Base-by-base conservation (phyloP, 2,113 vertebrate genomes). In the Electrona antarctica region DNA sequence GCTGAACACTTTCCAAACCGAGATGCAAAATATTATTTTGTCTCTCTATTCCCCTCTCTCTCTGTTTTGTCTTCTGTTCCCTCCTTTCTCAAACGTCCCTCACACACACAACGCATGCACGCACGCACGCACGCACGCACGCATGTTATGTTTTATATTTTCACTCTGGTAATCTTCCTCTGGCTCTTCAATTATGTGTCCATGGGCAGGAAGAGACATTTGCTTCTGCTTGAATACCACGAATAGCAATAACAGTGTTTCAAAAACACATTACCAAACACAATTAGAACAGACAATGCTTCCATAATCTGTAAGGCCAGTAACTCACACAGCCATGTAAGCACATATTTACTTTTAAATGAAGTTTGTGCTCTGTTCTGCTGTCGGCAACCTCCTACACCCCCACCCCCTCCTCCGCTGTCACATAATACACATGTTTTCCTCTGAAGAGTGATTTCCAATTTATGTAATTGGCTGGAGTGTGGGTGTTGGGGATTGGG, bases 181-280 rank as follows among this genome's bases (percentile, higher is more conserved):
- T 29, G 85, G 86, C 86, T 87, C 78, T 77, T 90, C 81, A 87
- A 81, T 90, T 91, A 93, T 84, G 85, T 76, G 82, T 81, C 77
- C 76, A 68, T 77, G 79, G 86, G 81, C 83, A 80, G 86, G 76
- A 88, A 72, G 77, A 89, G 76, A 68, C 82, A 91, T 91, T 92
- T 90, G 81, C 87, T 86, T 66, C 72, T 60, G 67, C 85, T 82
- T 92, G 85, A 92, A 90, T 89, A 83, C 81, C 86, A 89, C 89
- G 90, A 92, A 93, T 90, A 87, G 85, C 90, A 92, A 88, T 92
- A 86, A 87, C 62, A 9, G 60, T 41, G 77, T 85, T 90, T 89
- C 76, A 87, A 71, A 91, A 91, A 89, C 86, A 81, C 86, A 92
- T 90, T 89, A 88, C 82, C 72, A 89, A 89, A 93, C 84, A 87